A percentile compares a stretch with the other conserved stretches of the same genome.
Evolutionary conservation across 2,888 invertebrate genomes (phyloP).

Genomic region (Ophion ventricosus): DNA sequence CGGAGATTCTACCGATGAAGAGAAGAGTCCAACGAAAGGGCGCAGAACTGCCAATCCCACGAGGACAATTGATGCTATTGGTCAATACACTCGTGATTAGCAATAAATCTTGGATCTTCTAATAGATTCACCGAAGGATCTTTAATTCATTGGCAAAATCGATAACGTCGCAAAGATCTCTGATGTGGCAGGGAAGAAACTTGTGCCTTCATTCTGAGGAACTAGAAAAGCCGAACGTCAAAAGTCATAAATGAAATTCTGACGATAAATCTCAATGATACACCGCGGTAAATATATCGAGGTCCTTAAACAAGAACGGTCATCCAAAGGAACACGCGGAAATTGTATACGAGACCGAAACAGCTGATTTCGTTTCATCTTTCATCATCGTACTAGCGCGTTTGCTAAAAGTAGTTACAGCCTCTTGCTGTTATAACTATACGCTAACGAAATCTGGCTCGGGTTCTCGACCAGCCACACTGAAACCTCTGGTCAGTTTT

Average conservation of each 20-base stretch:
- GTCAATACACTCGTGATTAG: constrained; percentile 22
- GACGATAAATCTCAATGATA: constrained; percentile 1
- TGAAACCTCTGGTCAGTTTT: constrained; percentile 38
- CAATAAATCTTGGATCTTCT: constrained; percentile 52
- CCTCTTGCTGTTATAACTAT: constrained; percentile 17
- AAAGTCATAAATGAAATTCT: neutral
- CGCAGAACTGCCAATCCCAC: constrained; percentile 14
- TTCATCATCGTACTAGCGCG: constrained; percentile 20
- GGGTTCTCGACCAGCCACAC: constrained; percentile 15
- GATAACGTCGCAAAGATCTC: neutral
- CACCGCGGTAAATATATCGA: neutral
- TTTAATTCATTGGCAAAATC: neutral
- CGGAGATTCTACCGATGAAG: neutral
- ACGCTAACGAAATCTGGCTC: constrained; percentile 26
- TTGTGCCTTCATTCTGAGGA: constrained; percentile 41
- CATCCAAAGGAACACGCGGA: constrained; percentile 67
- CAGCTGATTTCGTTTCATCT: constrained; percentile 66
- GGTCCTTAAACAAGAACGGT: constrained; percentile 26
- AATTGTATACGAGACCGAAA: constrained; percentile 46
- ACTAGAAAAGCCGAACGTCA: constrained; percentile 66
- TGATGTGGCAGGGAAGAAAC: constrained; percentile 15
- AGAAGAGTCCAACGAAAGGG: constrained; percentile 7
- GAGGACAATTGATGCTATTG: constrained; percentile 2
- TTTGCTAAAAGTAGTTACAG: constrained; percentile 35
- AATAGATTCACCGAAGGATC: constrained; percentile 27